Evolutionary conservation across 2,797 vertebrate species (phyloP), one percentile per base, ranked within the genome.

Genomic region (Coilia nasus): DNA sequence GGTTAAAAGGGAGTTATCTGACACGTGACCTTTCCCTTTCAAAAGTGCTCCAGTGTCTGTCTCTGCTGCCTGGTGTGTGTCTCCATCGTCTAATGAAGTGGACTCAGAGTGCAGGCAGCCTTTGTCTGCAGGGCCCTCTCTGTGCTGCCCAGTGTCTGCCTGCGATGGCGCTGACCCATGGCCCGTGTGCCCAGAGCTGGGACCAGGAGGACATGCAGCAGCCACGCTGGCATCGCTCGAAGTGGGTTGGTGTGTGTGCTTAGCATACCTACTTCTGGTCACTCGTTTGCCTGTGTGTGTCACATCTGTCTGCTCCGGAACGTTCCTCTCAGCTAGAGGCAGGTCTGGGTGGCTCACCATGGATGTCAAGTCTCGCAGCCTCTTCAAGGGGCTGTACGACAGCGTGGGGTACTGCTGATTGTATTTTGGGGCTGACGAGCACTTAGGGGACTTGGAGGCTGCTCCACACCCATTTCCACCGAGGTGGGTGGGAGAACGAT

Each of bases 331-430:
- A 46, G 80, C 44, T 12, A 88, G 57, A 80, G 59, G 60, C 83
- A 94, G 86, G 86, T 95, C 93, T 0, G 93, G 91, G 83, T 96
- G 94, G 95, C 95, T 97, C 91, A 97, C 96, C 96, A 96, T 96
- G 92, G 94, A 96, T 93, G 96, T 97, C 91, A 97, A 93, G 93
- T 97, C 96, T 92, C 97, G 96, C 90, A 98, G 95, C 92, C 93
- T 95, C 90, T 95, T 95, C 86, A 98, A 92, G 46, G 96, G 96
- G 92, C 96, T 97, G 93, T 97, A 97, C 90, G 95, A 93, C 75
- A 96, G 94, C 21, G 96, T 91, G 15, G 90, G 94, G 87, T 96
- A 95, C 88, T 94, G 95, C 87, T 95, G 95, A 89, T 93, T 90
- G 88, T 94, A 96, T 81, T 93, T 93, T 87, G 95, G 96, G 84